A percentile compares a stretch with the other conserved stretches of the same genome.
These are phyloP conservation scores for Agrypnia vestita DNA, from an alignment of 1,140 invertebrate species.

Conservation along the genomic window DNA sequence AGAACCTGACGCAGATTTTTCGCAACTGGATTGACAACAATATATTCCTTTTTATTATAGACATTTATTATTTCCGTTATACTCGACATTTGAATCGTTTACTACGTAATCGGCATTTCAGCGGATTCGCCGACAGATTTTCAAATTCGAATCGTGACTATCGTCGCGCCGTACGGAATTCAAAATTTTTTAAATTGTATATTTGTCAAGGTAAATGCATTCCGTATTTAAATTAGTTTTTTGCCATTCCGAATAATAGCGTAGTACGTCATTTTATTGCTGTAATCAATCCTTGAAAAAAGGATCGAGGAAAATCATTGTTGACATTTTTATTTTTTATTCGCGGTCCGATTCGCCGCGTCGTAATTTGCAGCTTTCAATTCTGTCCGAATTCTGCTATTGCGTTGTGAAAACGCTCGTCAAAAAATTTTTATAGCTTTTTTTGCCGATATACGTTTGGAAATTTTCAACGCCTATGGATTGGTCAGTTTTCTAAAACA, in stretches of 20 bases:
- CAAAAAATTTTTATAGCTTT: neutral
- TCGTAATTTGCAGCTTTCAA: too few species aligned
- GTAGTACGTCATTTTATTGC: too few species aligned
- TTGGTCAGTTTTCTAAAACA: slow-evolving; percentile 24
- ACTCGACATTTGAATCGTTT: neutral
- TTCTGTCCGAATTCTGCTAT: too few species aligned
- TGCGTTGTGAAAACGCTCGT: neutral
- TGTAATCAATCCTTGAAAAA: too few species aligned
- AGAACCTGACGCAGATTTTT: slow-evolving; percentile 3
- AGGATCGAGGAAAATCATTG: too few species aligned
- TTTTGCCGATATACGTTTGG: neutral
- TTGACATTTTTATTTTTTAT: too few species aligned
- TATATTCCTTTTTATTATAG: neutral
- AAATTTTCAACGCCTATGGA: slow-evolving; percentile 21
- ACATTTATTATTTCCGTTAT: neutral
- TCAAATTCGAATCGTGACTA: slow-evolving; percentile 17
- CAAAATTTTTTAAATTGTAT: neutral
- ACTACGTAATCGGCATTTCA: slow-evolving; percentile 14
- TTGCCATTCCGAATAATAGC: too few species aligned
- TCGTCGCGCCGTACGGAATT: slow-evolving; percentile 11
- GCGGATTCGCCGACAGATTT: slow-evolving; percentile 9
- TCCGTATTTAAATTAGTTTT: slow-evolving; percentile 7
- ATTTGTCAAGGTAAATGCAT: slow-evolving; percentile 2
- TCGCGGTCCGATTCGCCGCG: too few species aligned
- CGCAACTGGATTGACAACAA: neutral